Base-by-base conservation (phyloP, 2,113 vertebrate species). In the Saccopteryx bilineata region DNA sequence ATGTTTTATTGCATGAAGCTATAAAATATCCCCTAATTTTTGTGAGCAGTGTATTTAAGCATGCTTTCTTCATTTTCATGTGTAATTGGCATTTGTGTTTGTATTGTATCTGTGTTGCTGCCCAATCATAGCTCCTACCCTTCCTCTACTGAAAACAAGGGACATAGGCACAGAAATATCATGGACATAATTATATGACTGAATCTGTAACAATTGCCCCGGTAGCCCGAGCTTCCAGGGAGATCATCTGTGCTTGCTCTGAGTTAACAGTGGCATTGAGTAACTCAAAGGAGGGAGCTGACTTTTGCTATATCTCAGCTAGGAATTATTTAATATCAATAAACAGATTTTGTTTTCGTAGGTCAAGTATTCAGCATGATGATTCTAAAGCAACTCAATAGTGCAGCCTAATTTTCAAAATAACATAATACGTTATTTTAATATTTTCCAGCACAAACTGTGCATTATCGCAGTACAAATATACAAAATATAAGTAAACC, bases 401-500 rank as follows among this genome's bases (percentile, higher is more conserved):
- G n/a, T 50, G 94, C 18, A 75, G 75, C 50, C 12, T 5, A 85
- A 69, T 80, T 91, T 94, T 89, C 83, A 80, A 87, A 93, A 46
- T 33, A 66, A 54, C 24, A 52, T 58, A 65, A 3, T 11, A 1
- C 24, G 83, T 85, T 65, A 84, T 83, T 65, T 76, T 39, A 86
- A 23, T 80, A 68, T 61, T 88, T 82, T 91, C 46, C 26, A 91
- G 63, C 15, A 87, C 39, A 63, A 33, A 69, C 46, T 95, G 5
- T 54, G 66, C 1, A 26, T 83, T 56, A 79, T 33, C n/a, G 58
- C n/a, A 87, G 66, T 58, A 85, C 3, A 17, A 23, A 74, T 17
- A 39, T n/a, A 23, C 7, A 94, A 91, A 78, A 65, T 69, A 79
- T 17, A 71, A 72, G 61, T 74, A 10, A 84, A 56, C 61, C 21